These are phyloP conservation scores for Antennarius maculatus DNA, from an alignment of 2,797 vertebrate species.

Conservation along the genomic window DNA sequence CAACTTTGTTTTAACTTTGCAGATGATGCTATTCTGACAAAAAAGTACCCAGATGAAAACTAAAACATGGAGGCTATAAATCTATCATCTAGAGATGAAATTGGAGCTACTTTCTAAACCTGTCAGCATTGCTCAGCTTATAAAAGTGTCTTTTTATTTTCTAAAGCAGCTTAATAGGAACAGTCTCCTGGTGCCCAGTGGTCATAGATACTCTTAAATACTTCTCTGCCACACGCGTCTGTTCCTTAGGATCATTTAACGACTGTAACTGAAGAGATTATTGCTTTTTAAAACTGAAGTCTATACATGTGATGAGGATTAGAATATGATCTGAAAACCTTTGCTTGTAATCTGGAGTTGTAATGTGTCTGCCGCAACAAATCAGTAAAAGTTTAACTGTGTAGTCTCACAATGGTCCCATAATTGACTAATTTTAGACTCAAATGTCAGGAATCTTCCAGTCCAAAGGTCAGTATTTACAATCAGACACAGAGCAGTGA, in stretches of 20 bases:
- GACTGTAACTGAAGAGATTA: constrained; percentile 12
- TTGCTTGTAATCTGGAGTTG: not conserved
- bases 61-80: constrained; percentile 18
- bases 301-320: not conserved
- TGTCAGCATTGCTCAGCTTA: constrained; percentile 30
- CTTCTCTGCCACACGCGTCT: constrained; percentile 23
- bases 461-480: constrained; percentile 33
- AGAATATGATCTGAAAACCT: not conserved
- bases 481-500: constrained; percentile 14
- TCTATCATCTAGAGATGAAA: constrained; percentile 29
- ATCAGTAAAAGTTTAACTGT: not conserved
- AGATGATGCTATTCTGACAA: not conserved
- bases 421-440: not conserved
- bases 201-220: constrained; percentile 40
- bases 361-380: not conserved
- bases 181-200: constrained; percentile 31
- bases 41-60: constrained; percentile 22
- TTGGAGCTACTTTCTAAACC: constrained; percentile 49
- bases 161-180: constrained; percentile 55
- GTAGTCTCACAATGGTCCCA: not conserved
- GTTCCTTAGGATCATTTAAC: constrained; percentile 17
- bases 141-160: constrained; percentile 46
- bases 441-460: constrained; percentile 7
- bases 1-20: constrained; percentile 8
- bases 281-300: not conserved